Conservation (phyloP, 2,888 invertebrate species). For the Priapulus caudatus region DNA sequence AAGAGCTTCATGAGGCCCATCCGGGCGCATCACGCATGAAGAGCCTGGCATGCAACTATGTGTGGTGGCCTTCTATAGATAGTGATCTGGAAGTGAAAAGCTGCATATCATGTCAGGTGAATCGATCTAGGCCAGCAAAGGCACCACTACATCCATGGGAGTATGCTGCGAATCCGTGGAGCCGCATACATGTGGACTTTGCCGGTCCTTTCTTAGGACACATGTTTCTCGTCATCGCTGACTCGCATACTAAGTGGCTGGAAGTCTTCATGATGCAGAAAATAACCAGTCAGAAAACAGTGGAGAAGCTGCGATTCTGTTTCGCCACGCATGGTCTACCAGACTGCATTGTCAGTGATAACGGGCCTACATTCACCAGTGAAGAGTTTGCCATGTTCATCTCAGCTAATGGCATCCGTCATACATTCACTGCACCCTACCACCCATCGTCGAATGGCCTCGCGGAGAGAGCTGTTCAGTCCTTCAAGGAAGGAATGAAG, state of each 20-base stretch:
- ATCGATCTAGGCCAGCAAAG: constrained; percentile 20
- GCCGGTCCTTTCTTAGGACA: constrained; percentile 33
- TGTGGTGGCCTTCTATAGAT: constrained; percentile 28
- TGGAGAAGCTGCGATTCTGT: constrained; percentile 19
- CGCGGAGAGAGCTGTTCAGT: constrained; percentile 25
- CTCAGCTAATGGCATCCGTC: constrained; percentile 20
- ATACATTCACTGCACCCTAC: constrained; percentile 22
- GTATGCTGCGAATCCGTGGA: constrained; percentile 27
- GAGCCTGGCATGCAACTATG: constrained; percentile 23
- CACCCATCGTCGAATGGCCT: constrained; percentile 28
- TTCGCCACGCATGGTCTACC: constrained; percentile 26
- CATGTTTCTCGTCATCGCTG: constrained; percentile 34
- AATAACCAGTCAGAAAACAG: constrained; percentile 17
- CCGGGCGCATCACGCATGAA: constrained; percentile 27
- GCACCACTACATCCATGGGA: constrained; percentile 27
- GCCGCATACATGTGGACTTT: constrained; percentile 39
- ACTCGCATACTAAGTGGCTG: constrained; percentile 39
- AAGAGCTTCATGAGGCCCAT: constrained; percentile 26
- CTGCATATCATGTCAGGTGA: constrained; percentile 21
- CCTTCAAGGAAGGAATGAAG: constrained; percentile 19
- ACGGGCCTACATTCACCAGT: constrained; percentile 28
- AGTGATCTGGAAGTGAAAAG: constrained; percentile 20
- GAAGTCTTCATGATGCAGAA: constrained; percentile 26
- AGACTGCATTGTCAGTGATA: constrained; percentile 29
- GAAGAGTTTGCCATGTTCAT: constrained; percentile 24